phyloP scores from a whole-genome alignment of 2,113 vertebrate genomes.

The Paralichthys olivaceus region DNA sequence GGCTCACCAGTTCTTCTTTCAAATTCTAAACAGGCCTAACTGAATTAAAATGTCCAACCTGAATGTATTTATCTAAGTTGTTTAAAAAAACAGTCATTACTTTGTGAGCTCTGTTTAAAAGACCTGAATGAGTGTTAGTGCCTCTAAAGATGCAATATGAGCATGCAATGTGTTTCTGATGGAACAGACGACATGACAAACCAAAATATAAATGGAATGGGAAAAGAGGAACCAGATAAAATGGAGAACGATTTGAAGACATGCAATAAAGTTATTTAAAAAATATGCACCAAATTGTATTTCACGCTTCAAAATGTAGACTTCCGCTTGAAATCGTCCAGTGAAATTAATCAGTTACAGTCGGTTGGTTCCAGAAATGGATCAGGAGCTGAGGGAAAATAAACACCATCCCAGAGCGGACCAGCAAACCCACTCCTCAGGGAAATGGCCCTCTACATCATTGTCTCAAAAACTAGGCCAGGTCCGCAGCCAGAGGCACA shows the following conservation, averaged over 20 bases:
- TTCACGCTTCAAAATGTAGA: slow-evolving; percentile 4
- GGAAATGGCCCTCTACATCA: slow-evolving; percentile 24
- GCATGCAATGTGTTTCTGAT: background rate
- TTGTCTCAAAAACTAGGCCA: slow-evolving; percentile 39
- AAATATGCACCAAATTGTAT: background rate
- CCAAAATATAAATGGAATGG: background rate
- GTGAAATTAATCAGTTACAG: slow-evolving; percentile 37
- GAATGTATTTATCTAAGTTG: slow-evolving; percentile 7
- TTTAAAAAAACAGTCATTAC: slow-evolving; percentile 9
- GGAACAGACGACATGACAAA: background rate
- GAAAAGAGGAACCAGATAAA: background rate
- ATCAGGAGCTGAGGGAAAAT: slow-evolving; percentile 25
- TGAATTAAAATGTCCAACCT: slow-evolving; percentile 14
- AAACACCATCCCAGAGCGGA: slow-evolving; percentile 19
- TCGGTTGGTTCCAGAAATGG: slow-evolving; percentile 45
- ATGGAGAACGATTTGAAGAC: background rate
- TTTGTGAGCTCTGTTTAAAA: slow-evolving; percentile 1
- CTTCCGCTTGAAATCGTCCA: slow-evolving; percentile 11
- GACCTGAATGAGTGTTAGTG: slow-evolving; percentile 1
- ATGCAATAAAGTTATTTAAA: background rate
- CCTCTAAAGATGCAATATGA: slow-evolving; percentile 13
- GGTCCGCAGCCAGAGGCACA: slow-evolving; percentile 6
- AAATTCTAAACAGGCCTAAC: slow-evolving; percentile 31
- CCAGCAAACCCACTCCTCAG: background rate
- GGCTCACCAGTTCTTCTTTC: slow-evolving; percentile 33